These are phyloP conservation scores for Bombus consobrinus DNA, from an alignment of 1,140 invertebrate species.

Conservation along the genomic window DNA sequence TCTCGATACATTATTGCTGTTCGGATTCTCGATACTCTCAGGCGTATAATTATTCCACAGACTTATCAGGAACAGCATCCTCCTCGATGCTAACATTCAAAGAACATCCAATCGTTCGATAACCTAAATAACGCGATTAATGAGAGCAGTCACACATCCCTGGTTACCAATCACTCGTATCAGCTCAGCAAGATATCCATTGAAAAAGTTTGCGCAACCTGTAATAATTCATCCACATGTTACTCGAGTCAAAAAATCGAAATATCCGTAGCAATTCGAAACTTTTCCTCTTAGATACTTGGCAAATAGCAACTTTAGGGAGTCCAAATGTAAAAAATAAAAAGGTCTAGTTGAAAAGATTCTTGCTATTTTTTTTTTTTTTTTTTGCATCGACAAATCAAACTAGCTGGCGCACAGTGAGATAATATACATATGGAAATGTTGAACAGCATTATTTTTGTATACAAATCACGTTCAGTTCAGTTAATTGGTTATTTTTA, in stretches of 20 bases:
- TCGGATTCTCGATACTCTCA: not conserved
- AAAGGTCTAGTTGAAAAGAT: no score
- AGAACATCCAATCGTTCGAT: not conserved
- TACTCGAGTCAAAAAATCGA: not conserved
- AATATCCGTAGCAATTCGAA: not conserved
- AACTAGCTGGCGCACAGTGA: no score
- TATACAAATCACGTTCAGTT: no score
- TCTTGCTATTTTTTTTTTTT: no score
- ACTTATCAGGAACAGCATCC: not conserved
- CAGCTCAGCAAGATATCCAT: not conserved
- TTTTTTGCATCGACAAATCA: no score
- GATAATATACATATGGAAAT: no score
- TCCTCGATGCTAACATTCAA: not conserved
- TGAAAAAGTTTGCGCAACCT: not conserved
- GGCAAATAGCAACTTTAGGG: not conserved
- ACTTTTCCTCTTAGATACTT: not conserved
- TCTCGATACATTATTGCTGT: not conserved
- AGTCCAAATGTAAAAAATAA: not conserved
- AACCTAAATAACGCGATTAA: slow-evolving; percentile 3
- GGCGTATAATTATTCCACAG: not conserved
- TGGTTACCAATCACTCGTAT: not conserved
- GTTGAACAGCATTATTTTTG: no score
- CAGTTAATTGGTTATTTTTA: no score
- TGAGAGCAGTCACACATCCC: not conserved
- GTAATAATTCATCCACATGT: not conserved